phyloP scores from a whole-genome alignment of 2,888 invertebrate genomes.

The Pammene fasciana region DNA sequence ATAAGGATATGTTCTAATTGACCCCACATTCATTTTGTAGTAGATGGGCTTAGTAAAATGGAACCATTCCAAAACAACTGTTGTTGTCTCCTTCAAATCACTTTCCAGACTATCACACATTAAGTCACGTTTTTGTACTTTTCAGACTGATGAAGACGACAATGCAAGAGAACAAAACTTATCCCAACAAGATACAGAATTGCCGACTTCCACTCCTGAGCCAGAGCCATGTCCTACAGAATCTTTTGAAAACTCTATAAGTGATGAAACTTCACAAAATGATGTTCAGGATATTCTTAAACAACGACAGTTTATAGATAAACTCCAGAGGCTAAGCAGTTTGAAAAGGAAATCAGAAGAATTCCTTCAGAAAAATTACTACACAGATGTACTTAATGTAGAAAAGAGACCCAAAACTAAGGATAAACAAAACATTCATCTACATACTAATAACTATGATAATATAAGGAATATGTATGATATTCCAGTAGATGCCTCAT shows the following conservation, averaged over 20 bases:
- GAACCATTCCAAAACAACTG: too few species aligned
- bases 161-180: slow-evolving; percentile 67
- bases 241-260: slow-evolving; percentile 58
- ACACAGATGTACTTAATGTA: slow-evolving; percentile 64
- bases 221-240: slow-evolving; percentile 66
- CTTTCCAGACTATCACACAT: too few species aligned
- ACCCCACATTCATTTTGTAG: too few species aligned
- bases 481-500: slow-evolving; percentile 65
- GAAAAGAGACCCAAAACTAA: slow-evolving; percentile 75
- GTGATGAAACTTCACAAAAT: slow-evolving; percentile 61
- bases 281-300: slow-evolving; percentile 67
- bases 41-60: too few species aligned
- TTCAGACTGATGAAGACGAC: slow-evolving; percentile 75
- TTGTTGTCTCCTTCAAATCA: too few species aligned
- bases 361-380: slow-evolving; percentile 74
- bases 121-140: slow-evolving; percentile 41
- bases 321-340: slow-evolving; percentile 72
- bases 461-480: slow-evolving; percentile 69
- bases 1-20: too few species aligned
- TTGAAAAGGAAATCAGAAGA: slow-evolving; percentile 80
- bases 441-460: slow-evolving; percentile 64
- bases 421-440: slow-evolving; percentile 66
- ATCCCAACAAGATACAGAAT: slow-evolving; percentile 61
- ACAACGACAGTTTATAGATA: slow-evolving; percentile 75
- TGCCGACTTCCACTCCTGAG: slow-evolving; percentile 63